Evolutionary conservation across 2,113 vertebrate species (phyloP), one percentile per base, ranked within the genome.

Genomic region (Podocnemis expansa): DNA sequence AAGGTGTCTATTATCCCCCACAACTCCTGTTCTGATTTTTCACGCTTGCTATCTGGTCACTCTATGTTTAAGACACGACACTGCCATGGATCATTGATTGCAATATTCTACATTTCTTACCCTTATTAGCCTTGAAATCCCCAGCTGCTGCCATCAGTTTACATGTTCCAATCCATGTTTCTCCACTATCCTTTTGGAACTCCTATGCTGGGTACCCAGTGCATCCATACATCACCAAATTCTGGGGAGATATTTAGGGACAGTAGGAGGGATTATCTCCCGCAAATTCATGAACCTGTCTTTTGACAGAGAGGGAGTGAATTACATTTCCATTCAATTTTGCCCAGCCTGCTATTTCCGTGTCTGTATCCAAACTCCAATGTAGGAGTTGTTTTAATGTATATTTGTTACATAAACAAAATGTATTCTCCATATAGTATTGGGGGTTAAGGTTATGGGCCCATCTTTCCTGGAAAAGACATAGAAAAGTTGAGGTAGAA

Each of bases 391-490:
- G 31, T 70, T 70, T 70, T 70, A 70, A 21, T 21, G 16, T 38
- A 5, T 70, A 8, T 70, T 70, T 70, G n/a, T 10, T 38, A 67
- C 4, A 9, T 4, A 38, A 8, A n/a, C 19, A 70, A 70, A 70
- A 38, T 22, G 17, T 19, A 10, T 38, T 38, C n/a, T n/a, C 34
- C 19, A 22, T 34, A 10, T 21, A 70, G 19, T 9, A 22, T n/a
- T n/a, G 63, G 63, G 4, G 0, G 6, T 70, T 22, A n/a, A 7
- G 31, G 60, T 8, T 63, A n/a, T 38, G 17, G 63, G 63, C 17
- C 0, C 0, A n/a, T 34, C 9, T 70, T 70, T 21, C 58, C 63
- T 22, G 17, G 8, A 67, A 70, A 70, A 38, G 8, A 2, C 17
- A 70, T 8, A 17, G 9, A n/a, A 2, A n/a, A 17, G 17, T 3